Conservation (phyloP, 2,113 vertebrate species). For the Stercorarius parasiticus region DNA sequence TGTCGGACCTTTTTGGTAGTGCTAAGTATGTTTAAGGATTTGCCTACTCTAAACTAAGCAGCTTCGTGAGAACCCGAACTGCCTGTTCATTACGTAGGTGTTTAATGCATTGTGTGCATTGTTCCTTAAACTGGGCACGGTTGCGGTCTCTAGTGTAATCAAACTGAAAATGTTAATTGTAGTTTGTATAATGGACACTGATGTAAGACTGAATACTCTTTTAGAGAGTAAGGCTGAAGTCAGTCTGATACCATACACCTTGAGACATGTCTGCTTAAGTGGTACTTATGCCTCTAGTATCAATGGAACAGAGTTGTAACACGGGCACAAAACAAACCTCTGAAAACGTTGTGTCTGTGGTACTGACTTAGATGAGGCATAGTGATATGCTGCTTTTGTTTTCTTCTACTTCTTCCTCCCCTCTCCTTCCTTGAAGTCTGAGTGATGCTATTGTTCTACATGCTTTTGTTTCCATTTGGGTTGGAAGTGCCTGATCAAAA, state of each 20-base stretch:
- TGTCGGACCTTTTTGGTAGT: neutral
- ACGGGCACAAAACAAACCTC: neutral
- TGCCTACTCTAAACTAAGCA: neutral
- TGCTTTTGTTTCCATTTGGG: neutral
- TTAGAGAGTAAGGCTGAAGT: neutral
- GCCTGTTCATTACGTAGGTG: neutral
- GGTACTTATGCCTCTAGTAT: neutral
- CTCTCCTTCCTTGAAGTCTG: neutral
- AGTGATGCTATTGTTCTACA: neutral
- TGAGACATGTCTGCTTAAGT: neutral
- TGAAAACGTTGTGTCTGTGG: accelerated
- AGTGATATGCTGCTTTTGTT: neutral
- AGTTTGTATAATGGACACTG: neutral
- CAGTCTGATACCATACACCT: accelerated
- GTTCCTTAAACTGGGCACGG: neutral
- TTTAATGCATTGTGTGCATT: neutral
- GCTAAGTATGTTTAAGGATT: neutral
- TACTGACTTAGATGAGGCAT: neutral
- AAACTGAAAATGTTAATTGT: neutral
- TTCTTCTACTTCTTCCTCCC: neutral
- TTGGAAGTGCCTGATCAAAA: neutral
- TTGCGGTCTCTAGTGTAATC: neutral
- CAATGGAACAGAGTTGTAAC: neutral
- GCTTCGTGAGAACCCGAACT: neutral
- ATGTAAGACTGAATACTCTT: neutral